phyloP scores from a whole-genome alignment of 1,140 invertebrate species.

The Musca vetustissima region DNA sequence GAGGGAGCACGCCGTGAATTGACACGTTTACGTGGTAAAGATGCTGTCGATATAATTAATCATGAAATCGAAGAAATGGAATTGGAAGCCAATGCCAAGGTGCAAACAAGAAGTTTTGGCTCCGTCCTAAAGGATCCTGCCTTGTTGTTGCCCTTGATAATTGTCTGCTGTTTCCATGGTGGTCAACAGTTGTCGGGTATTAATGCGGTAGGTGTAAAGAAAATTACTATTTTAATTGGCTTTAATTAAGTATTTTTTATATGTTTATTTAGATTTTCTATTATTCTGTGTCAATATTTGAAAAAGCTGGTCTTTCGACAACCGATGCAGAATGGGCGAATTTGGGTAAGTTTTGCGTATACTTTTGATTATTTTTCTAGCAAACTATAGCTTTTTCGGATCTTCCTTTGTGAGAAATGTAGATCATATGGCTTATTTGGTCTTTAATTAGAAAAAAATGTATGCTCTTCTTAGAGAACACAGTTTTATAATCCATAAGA shows the following conservation, averaged over 20 bases:
- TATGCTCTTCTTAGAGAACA: too few species aligned
- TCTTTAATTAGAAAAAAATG: too few species aligned
- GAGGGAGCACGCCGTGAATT: slow-evolving; percentile 59
- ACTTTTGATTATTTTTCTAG: too few species aligned
- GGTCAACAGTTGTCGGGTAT: slow-evolving; percentile 86
- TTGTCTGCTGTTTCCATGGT: slow-evolving; percentile 73
- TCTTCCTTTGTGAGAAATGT: too few species aligned
- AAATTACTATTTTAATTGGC: slow-evolving; percentile 4
- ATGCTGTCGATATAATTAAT: slow-evolving; percentile 49
- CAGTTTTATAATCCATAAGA: too few species aligned
- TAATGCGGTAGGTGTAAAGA: slow-evolving; percentile 69
- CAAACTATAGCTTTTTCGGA: too few species aligned
- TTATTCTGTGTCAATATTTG: slow-evolving; percentile 73
- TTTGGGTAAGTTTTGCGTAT: slow-evolving; percentile 52
- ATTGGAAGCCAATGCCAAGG: slow-evolving; percentile 46
- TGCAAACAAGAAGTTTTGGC: slow-evolving; percentile 59
- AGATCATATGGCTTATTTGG: too few species aligned
- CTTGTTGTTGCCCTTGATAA: slow-evolving; percentile 68
- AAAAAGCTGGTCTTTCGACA: slow-evolving; percentile 61
- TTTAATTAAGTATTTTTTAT: not conserved
- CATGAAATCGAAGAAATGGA: slow-evolving; percentile 58
- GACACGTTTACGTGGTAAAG: slow-evolving; percentile 39
- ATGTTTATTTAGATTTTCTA: slow-evolving; percentile 69
- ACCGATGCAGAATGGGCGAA: slow-evolving; percentile 66
- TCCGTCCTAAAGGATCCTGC: slow-evolving; percentile 59